A percentile compares a stretch with the other conserved stretches of the same genome.
These are phyloP conservation scores for Trachymyrmex cornetzi DNA, from an alignment of 1,140 invertebrate genomes.

Conservation along the genomic window DNA sequence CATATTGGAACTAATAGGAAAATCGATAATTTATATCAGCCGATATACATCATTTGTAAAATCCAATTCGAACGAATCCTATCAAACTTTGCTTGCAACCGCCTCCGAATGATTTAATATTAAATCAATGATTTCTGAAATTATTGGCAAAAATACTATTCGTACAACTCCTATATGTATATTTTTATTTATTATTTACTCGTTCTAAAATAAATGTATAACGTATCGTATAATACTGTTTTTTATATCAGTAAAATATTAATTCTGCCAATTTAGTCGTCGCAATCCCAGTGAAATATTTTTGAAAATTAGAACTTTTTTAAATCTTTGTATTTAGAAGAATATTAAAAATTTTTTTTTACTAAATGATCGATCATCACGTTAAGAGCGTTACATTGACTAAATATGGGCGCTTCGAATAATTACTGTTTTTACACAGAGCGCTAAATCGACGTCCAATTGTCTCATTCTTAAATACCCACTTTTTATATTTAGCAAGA, in stretches of 20 bases:
- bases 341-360: background rate
- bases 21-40: background rate
- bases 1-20: background rate
- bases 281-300: background rate
- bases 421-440: background rate
- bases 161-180: background rate
- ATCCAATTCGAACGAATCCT: background rate
- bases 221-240: background rate
- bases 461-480: slow-evolving; percentile 54
- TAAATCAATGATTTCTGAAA: background rate
- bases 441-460: background rate
- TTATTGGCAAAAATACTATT: background rate
- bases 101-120: background rate
- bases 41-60: background rate
- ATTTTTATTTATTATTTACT: background rate
- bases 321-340: background rate
- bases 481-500: slow-evolving; percentile 85
- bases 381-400: background rate
- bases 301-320: background rate
- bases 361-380: background rate
- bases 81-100: background rate
- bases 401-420: background rate
- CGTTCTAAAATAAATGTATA: background rate
- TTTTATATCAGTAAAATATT: background rate
- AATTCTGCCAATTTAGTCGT: background rate